Conservation (phyloP, 2,888 invertebrate genomes). For the Acrobasis repandana region DNA sequence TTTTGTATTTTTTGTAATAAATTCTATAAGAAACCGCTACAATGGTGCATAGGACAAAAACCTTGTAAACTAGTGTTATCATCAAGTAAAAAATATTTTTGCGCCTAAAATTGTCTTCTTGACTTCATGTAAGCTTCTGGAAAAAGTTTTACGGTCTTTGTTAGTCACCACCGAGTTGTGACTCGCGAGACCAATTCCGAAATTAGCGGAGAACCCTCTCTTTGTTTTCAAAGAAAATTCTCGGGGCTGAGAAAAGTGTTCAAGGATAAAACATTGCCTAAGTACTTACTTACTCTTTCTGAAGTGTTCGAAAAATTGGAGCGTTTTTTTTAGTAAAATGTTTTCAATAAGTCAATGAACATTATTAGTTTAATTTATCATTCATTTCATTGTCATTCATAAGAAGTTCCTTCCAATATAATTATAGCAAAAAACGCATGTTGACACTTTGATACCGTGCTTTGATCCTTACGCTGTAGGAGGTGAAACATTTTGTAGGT, state of each 20-base stretch:
- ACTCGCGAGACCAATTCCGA: slow-evolving; percentile 14
- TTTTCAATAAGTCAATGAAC: too few species aligned
- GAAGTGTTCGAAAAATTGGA: too few species aligned
- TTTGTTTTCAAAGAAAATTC: slow-evolving; percentile 12
- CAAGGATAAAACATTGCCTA: background rate
- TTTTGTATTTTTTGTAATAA: background rate
- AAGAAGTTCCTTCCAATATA: background rate
- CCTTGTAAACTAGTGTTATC: too few species aligned
- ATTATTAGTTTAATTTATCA: too few species aligned
- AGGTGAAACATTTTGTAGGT: too few species aligned
- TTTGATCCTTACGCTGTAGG: too few species aligned
- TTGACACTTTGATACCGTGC: background rate
- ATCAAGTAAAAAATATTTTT: background rate
- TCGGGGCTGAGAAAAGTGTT: background rate
- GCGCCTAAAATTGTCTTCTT: background rate
- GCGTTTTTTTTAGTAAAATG: too few species aligned
- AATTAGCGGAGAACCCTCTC: background rate
- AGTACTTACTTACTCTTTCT: too few species aligned
- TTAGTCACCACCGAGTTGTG: slow-evolving; percentile 16
- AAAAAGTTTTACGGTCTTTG: slow-evolving; percentile 19
- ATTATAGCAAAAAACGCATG: background rate
- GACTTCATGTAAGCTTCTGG: slow-evolving; percentile 1
- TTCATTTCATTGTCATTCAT: too few species aligned
- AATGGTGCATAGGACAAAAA: too few species aligned
- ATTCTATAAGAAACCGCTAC: too few species aligned